phyloP scores from a whole-genome alignment of 2,113 vertebrate species.

The Nettapus auritus region DNA sequence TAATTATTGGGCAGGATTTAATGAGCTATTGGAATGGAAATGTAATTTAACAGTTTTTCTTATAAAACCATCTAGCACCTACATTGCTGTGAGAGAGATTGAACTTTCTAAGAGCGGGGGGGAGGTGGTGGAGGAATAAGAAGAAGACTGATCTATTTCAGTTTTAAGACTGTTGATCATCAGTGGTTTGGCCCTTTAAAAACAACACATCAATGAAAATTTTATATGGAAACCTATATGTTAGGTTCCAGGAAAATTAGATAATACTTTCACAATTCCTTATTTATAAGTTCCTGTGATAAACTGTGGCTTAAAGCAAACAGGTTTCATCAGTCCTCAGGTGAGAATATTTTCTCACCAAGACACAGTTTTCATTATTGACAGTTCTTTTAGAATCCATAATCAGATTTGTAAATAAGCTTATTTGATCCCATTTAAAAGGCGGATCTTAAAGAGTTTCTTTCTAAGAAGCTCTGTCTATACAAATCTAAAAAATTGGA shows the following conservation, averaged over 20 bases:
- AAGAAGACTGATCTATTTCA: not conserved
- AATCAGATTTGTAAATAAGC: not conserved
- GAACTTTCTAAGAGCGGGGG: not conserved
- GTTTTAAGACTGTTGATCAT: not conserved
- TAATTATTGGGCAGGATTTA: not conserved
- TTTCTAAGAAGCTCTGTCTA: not conserved
- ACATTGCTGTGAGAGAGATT: not conserved
- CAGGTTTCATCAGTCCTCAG: not conserved
- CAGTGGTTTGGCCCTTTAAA: not conserved
- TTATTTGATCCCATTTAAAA: not conserved
- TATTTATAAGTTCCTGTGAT: not conserved
- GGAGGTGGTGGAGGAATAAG: not conserved
- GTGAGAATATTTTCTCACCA: not conserved
- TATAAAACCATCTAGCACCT: not conserved
- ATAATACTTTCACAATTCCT: not conserved
- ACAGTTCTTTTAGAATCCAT: not conserved
- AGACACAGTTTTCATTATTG: not conserved
- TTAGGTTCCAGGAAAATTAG: not conserved
- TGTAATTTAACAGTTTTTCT: not conserved
- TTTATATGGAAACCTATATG: not conserved
- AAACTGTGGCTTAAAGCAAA: not conserved
- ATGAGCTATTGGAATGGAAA: not conserved
- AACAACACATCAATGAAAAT: not conserved
- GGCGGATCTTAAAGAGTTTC: not conserved
- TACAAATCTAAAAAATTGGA: not conserved